Evolutionary conservation across 30 jellyfish, hydroid and myxozoan genomes (phyloP), one percentile per base, ranked within the genome.

Genomic region (Turritopsis rubra): DNA sequence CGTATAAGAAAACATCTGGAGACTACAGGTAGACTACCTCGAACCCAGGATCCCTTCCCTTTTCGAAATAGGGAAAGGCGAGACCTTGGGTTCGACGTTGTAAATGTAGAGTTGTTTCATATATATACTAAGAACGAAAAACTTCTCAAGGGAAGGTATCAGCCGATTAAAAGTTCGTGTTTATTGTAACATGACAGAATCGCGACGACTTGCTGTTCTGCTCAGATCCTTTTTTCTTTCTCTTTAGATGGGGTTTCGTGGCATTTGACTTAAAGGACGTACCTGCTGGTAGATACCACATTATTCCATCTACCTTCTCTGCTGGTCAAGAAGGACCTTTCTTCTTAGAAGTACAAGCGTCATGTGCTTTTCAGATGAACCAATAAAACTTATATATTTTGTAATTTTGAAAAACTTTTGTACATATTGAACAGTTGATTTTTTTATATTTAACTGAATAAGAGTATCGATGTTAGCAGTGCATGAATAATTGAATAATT

Each of bases 271-370:
- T 93, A 85, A 72, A 83, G 72, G 91, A 81, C 41, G 96, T 93
- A 1, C 92, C 94, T 26, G 95, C 96, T 26, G 98, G 98, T 19
- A 54, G 52, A 30, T 93, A 93, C 90, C 72, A 77, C 73, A 72
- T 93, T 53, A 88, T 93, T 28, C 93, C 98, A 26, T 88, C 98
- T 22, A 93, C 98, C 54, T 93, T 88, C 70, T 18, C 30, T 21
- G 96, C 95, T 52, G 98, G 98, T n/a, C 91, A 93, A 85, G 96
- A 85, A 60, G 96, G 98, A 18, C 98, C 96, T 17, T 93, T 88
- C 79, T 93, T 93, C 87, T 66, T 93, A 31, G 98, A 93, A 83
- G 91, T 93, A 21, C 97, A 95, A 21, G 98, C 98, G 16, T 93
- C 98, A 21, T 89, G 97, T 54, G 98, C 98, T 5, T 87, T 93